Evolutionary conservation across 2,888 invertebrate species (phyloP), one percentile per base, ranked within the genome.

Genomic region (Ormyrus rosae): DNA sequence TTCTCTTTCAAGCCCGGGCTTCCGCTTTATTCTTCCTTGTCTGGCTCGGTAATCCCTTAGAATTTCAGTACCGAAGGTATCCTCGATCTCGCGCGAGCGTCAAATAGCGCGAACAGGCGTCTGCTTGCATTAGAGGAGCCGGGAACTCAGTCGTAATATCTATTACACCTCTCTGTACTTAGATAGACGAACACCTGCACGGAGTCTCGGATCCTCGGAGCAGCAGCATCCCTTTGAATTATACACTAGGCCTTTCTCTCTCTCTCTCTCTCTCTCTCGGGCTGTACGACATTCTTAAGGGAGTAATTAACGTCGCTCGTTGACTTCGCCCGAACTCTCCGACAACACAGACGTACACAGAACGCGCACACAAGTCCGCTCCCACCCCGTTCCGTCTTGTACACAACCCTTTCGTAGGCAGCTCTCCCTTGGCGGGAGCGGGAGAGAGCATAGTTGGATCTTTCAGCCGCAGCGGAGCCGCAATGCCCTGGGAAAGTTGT

Each of bases 221-320:
- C 19, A 19, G n/a, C 3, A 48, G 63, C 63, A 67, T 70, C 64
- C 48, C 48, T 51, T 63, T 56, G 55, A 76, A 80, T 80, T 70
- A 80, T 70, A 71, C 10, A 71, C 65, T 10, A 56, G 6, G 19
- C 50, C 63, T 19, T 19, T 10, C 60, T 53, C 34, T 4, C 58
- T 10, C 51, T 50, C 72, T 72, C 34, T n/a, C n/a, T n/a, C n/a
- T n/a, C n/a, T 11, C 71, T 48, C 60, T 19, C 46, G 13, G 13
- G 51, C 9, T 13, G 6, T 51, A 19, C 74, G 13, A 19, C 70
- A 78, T 81, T 81, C 81, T 75, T 81, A 61, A 65, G 71, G 58
- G 81, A 81, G 71, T 78, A 81, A 81, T 81, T 81, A 78, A 78
- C 74, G 78, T 76, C 63, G 58, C 64, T 50, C 70, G 64, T 56